Evolutionary conservation across 2,888 invertebrate genomes (phyloP).

Genomic region (Drosophila conformis): DNA sequence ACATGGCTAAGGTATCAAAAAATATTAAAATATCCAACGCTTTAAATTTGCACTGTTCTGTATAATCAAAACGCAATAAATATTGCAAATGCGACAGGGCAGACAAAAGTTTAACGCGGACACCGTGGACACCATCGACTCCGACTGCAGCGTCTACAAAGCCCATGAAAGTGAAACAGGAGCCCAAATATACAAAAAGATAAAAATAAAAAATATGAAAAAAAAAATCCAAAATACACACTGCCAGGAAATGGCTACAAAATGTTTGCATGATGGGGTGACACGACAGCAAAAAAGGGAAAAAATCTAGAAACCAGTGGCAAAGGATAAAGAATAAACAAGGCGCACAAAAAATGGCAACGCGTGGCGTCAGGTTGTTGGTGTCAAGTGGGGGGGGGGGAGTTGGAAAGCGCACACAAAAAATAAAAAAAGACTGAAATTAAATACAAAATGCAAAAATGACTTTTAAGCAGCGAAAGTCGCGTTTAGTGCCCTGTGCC

Average conservation of each 20-base stretch:
- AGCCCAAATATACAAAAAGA: constrained; percentile 5
- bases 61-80: constrained; percentile 77
- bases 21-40: not conserved
- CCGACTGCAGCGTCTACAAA: constrained; percentile 19
- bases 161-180: constrained; percentile 56
- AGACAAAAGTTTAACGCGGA: constrained; percentile 67
- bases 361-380: constrained; percentile 35
- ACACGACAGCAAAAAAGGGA: constrained; percentile 39
- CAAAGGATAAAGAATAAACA: constrained; percentile 76
- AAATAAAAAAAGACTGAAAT: constrained; percentile 49
- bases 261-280: constrained; percentile 76
- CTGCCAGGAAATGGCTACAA: constrained; percentile 60
- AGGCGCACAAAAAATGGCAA: constrained; percentile 45
- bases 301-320: constrained; percentile 31
- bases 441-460: constrained; percentile 81
- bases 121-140: constrained; percentile 14
- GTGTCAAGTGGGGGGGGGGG: not conserved
- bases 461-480: constrained; percentile 75
- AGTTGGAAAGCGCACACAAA: constrained; percentile 6
- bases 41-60: constrained; percentile 13
- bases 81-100: constrained; percentile 74
- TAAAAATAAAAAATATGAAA: not conserved
- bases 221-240: constrained; percentile 11
- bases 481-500: constrained; percentile 60
- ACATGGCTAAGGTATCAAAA: not conserved